Base-by-base conservation (phyloP, 2,888 invertebrate species). In the Odontothrips loti region DNA sequence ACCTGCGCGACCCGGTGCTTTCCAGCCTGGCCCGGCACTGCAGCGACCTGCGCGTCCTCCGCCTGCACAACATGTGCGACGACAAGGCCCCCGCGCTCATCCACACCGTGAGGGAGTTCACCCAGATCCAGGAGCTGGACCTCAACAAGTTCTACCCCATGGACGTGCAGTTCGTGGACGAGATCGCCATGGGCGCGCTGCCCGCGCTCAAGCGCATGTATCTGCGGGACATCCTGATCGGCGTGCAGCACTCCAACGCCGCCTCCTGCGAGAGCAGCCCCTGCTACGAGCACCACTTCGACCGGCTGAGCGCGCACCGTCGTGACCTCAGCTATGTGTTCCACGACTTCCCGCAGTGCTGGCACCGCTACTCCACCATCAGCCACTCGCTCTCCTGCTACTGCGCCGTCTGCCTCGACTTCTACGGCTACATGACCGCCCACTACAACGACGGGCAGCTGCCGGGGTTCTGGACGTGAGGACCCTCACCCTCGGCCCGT, bases 101-200 rank as follows among this genome's bases (percentile, higher is more conserved):
- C 68, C 23, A 75, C 23, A 75, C 68, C 6, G 68, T 75, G 27
- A 23, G 12, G 27, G 68, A 75, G 68, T 75, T 75, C 68, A 8
- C 23, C 23, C 68, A 75, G 68, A 75, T 75, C 68, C 68, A 9
- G 23, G 68, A 75, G 68, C 68, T 75, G 68, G 23, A 75, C 23
- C 68, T 75, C 68, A 27, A 75, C 68, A 75, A 75, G 68, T 75
- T 75, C 68, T 75, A 75, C 68, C 68, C 68, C 11, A 75, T 75
- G 68, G 68, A 75, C 68, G 68, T 75, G 68, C 68, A 75, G 68
- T 75, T 75, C 68, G 27, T 75, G 8, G 68, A 75, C 68, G 68
- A 75, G 68, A n/a, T 75, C 23, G 68, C 68, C 27, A 27, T 75
- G 68, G 68, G 68, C 68, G 68, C 68, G 27, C 68, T 75, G 68